phyloP scores from a whole-genome alignment of 2,888 invertebrate genomes.

The Cetonia aurata region DNA sequence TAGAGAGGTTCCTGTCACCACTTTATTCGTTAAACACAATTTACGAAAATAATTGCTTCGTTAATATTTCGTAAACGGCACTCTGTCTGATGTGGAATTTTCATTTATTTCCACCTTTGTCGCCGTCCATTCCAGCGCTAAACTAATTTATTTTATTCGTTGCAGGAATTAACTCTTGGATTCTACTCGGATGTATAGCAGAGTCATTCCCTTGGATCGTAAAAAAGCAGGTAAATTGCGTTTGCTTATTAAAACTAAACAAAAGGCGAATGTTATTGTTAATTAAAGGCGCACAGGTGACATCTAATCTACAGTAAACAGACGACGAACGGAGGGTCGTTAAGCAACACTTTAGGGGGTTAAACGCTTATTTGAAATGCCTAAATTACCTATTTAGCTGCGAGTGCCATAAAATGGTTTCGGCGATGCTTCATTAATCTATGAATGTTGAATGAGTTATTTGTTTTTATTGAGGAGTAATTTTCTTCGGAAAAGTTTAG shows the following conservation, averaged over 20 bases:
- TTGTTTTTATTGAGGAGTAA: constrained; percentile 26
- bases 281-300: constrained; percentile 37
- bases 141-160: constrained; percentile 40
- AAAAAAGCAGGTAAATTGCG: constrained; percentile 39
- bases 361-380: constrained; percentile 36
- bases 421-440: constrained; percentile 29
- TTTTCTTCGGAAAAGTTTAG: not conserved
- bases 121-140: constrained; percentile 22
- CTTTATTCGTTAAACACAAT: constrained; percentile 13
- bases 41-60: constrained; percentile 27
- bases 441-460: constrained; percentile 21
- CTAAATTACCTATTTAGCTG: constrained; percentile 37
- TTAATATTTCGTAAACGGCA: constrained; percentile 33
- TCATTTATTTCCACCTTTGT: constrained; percentile 30
- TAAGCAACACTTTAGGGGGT: constrained; percentile 36
- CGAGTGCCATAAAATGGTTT: constrained; percentile 19
- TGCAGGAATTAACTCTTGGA: constrained; percentile 40
- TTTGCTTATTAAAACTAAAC: constrained; percentile 41
- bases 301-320: constrained; percentile 40
- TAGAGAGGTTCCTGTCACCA: constrained; percentile 10
- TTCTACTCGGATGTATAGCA: constrained; percentile 37
- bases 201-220: constrained; percentile 36
- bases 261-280: constrained; percentile 37
- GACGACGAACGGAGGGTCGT: constrained; percentile 32
- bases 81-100: constrained; percentile 21